phyloP scores from a whole-genome alignment of 2,113 vertebrate genomes.

The Dendropsophus ebraccatus region DNA sequence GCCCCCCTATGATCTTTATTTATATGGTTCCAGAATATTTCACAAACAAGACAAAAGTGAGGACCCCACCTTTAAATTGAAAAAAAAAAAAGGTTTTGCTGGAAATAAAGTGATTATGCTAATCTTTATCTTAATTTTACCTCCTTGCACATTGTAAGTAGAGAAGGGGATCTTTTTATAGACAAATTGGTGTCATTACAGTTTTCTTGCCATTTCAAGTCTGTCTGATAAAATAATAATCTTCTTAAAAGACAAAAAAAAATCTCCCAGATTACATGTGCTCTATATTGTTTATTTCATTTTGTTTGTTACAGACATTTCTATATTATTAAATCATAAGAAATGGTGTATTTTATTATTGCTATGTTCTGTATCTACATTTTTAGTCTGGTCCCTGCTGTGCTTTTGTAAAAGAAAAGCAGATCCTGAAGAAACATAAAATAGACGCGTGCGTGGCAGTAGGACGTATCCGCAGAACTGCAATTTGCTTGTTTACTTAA shows the following conservation, averaged over 20 bases:
- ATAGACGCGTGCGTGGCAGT: constrained; percentile 84
- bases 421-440: constrained; percentile 79
- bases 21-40: neutral
- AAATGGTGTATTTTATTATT: constrained; percentile 75
- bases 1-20: neutral
- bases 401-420: constrained; percentile 87
- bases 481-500: constrained; percentile 78
- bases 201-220: constrained; percentile 15
- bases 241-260: constrained; percentile 25
- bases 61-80: neutral
- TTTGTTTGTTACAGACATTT: constrained; percentile 82
- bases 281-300: constrained; percentile 78
- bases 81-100: neutral
- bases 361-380: constrained; percentile 84
- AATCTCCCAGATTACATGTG: neutral
- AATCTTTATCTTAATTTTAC: neutral
- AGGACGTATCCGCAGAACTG: constrained; percentile 78
- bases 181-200: constrained; percentile 17
- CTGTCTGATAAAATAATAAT: constrained; percentile 35
- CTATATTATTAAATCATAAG: constrained; percentile 74
- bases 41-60: neutral
- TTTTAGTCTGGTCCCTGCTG: constrained; percentile 84
- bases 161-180: neutral
- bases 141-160: neutral
- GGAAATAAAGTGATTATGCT: neutral